A percentile compares a stretch with the other conserved stretches of the same genome.
Conservation (phyloP, 2,797 vertebrate species). For the Brotogeris chrysoptera region DNA sequence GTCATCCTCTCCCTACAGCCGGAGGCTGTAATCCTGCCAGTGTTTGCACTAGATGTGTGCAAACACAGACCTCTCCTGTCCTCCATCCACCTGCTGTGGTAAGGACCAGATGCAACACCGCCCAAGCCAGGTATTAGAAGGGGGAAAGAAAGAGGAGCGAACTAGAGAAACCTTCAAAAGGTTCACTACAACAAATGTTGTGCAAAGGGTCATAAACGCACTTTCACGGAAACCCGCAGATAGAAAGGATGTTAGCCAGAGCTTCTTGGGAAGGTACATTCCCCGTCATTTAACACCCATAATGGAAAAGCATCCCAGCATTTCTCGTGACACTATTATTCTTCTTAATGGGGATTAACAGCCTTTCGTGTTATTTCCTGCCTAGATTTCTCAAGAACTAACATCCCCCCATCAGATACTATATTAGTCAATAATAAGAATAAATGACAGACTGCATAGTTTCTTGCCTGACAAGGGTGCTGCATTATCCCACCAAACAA, state of each 20-base stretch:
- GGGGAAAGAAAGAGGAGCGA: background rate
- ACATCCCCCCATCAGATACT: constrained; percentile 43
- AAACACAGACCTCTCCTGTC: background rate
- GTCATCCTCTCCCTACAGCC: background rate
- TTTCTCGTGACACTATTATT: constrained; percentile 47
- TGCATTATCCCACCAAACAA: constrained; percentile 60
- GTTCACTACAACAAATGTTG: constrained; percentile 27
- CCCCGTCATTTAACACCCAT: constrained; percentile 18
- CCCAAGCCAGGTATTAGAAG: background rate
- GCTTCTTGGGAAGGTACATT: constrained; percentile 26
- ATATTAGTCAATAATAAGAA: constrained; percentile 65
- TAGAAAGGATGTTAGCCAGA: background rate
- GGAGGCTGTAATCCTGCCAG: background rate
- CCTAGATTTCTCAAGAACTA: constrained; percentile 39
- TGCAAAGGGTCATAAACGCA: constrained; percentile 29
- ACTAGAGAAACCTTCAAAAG: constrained; percentile 35
- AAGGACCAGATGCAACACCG: background rate
- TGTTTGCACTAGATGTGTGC: background rate
- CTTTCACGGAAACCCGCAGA: background rate
- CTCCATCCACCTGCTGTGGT: background rate
- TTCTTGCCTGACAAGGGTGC: constrained; percentile 66
- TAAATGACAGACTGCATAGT: constrained; percentile 56
- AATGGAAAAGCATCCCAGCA: background rate
- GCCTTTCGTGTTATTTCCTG: constrained; percentile 29
- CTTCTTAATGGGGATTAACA: constrained; percentile 65